A percentile compares a stretch with the other conserved stretches of the same genome.
Evolutionary conservation across 2,888 invertebrate genomes (phyloP).

Genomic region (Drosophila monieri): DNA sequence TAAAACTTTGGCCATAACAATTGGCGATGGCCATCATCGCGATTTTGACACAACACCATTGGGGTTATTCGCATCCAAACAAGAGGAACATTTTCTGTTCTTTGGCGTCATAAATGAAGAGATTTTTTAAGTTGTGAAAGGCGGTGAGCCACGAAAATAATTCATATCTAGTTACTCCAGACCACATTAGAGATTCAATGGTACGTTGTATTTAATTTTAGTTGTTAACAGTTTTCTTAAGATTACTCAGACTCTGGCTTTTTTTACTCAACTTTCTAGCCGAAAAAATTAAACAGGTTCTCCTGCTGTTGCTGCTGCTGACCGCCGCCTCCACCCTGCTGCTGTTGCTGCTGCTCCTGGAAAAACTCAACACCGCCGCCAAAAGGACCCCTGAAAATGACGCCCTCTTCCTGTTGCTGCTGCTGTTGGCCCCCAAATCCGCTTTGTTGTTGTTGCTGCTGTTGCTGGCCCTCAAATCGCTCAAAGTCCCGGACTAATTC

Average conservation of each 20-base stretch:
- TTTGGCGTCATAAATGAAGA: constrained; percentile 21
- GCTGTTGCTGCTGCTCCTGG: constrained; percentile 36
- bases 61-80: constrained; percentile 17
- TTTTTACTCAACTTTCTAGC: neutral
- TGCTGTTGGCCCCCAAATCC: constrained; percentile 38
- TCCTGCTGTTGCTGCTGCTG: constrained; percentile 41
- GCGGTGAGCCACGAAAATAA: neutral
- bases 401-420: constrained; percentile 40
- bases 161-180: neutral
- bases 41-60: constrained; percentile 44
- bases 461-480: constrained; percentile 18
- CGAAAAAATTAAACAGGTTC: constrained; percentile 30
- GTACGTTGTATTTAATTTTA: neutral
- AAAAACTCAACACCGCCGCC: constrained; percentile 37
- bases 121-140: constrained; percentile 11
- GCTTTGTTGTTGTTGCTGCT: constrained; percentile 32
- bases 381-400: constrained; percentile 36
- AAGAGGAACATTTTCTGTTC: constrained; percentile 20
- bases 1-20: constrained; percentile 68
- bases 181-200: neutral
- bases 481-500: constrained; percentile 23
- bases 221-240: neutral
- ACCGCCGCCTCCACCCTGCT: constrained; percentile 32
- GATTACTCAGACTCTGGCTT: constrained; percentile 3
- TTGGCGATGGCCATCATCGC: constrained; percentile 57